A percentile compares a stretch with the other conserved stretches of the same genome.
phyloP scores from a whole-genome alignment of 2,797 vertebrate genomes.

The Myotis daubentonii region DNA sequence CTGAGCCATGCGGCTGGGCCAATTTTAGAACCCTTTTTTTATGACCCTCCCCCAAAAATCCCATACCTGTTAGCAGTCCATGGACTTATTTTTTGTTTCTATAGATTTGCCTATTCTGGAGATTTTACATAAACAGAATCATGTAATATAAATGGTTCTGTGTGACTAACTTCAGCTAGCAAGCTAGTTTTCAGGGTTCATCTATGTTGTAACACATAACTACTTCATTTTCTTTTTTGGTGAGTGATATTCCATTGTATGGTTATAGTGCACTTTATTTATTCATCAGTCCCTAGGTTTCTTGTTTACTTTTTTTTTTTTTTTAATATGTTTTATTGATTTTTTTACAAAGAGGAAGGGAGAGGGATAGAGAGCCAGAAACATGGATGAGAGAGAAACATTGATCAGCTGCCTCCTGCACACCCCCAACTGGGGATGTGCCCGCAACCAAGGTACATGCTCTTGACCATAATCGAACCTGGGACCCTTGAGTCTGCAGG shows the following conservation, averaged over 20 bases:
- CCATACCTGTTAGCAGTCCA: neutral
- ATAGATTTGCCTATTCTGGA: neutral
- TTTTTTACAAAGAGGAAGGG: no score
- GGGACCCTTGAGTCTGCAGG: no score
- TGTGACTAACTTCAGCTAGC: neutral
- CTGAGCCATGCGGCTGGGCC: no score
- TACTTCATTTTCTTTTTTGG: neutral
- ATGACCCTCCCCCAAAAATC: neutral
- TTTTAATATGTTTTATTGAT: no score
- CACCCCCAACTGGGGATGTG: no score
- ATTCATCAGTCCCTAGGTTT: neutral
- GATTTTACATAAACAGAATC: no score
- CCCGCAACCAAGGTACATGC: no score
- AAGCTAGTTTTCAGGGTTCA: neutral
- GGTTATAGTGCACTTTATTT: no score
- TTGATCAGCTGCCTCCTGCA: no score
- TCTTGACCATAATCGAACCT: no score
- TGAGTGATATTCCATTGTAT: neutral
- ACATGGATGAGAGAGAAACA: no score
- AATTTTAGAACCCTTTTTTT: neutral
- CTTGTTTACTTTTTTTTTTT: neutral
- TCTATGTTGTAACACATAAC: neutral
- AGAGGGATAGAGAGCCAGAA: no score
- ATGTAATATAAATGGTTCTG: neutral
- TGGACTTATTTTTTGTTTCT: neutral